A percentile compares a stretch with the other conserved stretches of the same genome.
Conservation (phyloP, 2,888 invertebrate genomes). For the Lasioglossum malachurum region DNA sequence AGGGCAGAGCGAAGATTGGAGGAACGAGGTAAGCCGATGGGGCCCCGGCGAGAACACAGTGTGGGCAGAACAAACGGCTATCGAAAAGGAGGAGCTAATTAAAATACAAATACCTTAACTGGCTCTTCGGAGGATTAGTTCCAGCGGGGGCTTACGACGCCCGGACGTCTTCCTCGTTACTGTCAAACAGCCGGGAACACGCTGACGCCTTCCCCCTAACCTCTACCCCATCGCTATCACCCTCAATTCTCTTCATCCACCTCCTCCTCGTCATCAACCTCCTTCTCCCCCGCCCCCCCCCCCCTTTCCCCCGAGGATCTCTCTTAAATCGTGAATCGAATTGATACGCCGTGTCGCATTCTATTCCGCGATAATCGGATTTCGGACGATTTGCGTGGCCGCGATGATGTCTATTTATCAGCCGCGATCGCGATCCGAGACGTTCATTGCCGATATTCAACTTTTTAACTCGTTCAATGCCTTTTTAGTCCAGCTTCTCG, state of each 20-base stretch:
- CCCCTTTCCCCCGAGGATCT: background rate
- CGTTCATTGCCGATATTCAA: slow-evolving; percentile 33
- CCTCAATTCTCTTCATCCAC: background rate
- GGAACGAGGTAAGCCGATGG: slow-evolving; percentile 45
- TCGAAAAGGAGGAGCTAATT: slow-evolving; percentile 82
- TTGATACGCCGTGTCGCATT: slow-evolving; percentile 68
- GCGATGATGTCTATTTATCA: slow-evolving; percentile 68
- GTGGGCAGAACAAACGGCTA: slow-evolving; percentile 77
- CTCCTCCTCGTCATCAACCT: background rate
- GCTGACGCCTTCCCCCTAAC: slow-evolving; percentile 46
- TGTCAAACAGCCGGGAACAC: slow-evolving; percentile 64
- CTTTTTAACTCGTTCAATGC: background rate
- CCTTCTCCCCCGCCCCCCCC: no score
- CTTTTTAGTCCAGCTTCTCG: background rate
- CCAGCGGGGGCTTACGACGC: slow-evolving; percentile 61
- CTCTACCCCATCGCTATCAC: no score
- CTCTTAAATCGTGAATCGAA: slow-evolving; percentile 71
- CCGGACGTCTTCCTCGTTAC: slow-evolving; percentile 71
- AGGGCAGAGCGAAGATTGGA: slow-evolving; percentile 66
- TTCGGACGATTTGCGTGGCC: slow-evolving; percentile 63
- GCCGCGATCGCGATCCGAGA: slow-evolving; percentile 26
- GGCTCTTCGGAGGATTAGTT: slow-evolving; percentile 74
- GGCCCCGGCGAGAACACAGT: slow-evolving; percentile 46
- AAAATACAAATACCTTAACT: slow-evolving; percentile 83
- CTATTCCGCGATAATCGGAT: slow-evolving; percentile 71